Base-by-base conservation (phyloP, 2,113 vertebrate species). In the Corvus hawaiiensis region DNA sequence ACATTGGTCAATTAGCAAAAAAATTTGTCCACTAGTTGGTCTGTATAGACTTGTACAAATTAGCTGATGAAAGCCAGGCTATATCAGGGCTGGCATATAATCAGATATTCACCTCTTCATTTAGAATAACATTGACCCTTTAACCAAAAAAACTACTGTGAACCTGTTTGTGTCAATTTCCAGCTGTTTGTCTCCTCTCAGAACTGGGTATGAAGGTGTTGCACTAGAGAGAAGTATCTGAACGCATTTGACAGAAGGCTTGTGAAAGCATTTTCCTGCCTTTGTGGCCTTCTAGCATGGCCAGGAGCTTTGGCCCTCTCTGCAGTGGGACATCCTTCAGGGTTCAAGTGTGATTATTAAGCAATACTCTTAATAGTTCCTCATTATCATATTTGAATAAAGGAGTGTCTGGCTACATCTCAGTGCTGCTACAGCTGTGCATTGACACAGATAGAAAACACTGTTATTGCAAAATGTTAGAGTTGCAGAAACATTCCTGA, bases 401-500 rank as follows among this genome's bases (percentile, higher is more conserved):
- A 92, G 89, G 93, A 93, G 89, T 79, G 87, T 68, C 80, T 95
- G 73, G 32, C 63, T 91, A 3, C 22, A 5, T 84, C 44, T 55
- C 37, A 33, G n/a, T 72, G 48, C 76, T 82, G 14, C 58, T 67
- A 8, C 26, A 69, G 67, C 73, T 89, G 90, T 64, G 37, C 48
- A 44, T 54, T 93, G 84, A 62, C 83, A 87, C 77, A 76, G 76
- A 33, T 56, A 89, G 73, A 72, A 88, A 74, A 30, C 11, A 17
- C 46, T 54, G 46, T 83, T 86, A 48, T 90, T 96, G 93, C 94
- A 94, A 94, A 93, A 93, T 19, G 16, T 33, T 89, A 4, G 22
- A 77, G 44, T 80, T 95, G 83, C 51, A 87, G 49, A 95, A 91
- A 51, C 91, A 84, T 87, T 92, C 89, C 71, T 82, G 62, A 66